Base-by-base conservation (phyloP, 2,888 invertebrate species). In the Leptopilina syphax region DNA sequence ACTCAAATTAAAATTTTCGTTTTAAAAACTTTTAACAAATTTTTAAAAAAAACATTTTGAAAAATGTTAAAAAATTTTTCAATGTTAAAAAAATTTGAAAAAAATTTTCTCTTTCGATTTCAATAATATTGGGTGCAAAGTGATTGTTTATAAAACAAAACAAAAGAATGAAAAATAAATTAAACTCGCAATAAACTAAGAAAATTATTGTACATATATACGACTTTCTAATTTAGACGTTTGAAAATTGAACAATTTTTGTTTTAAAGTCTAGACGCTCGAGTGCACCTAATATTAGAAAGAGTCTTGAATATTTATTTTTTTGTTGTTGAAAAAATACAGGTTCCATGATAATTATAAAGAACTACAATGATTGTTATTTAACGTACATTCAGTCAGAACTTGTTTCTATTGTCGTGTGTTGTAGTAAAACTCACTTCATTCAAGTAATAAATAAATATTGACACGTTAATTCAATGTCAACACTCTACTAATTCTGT, bases 401-500 rank as follows among this genome's bases (percentile, higher is more conserved):
- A 73, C 73, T 73, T 57, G 73, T 73, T 73, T 73, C 73, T 41
- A 73, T 73, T 73, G 57, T 73, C 6, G 44, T 44, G 44, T 44
- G 44, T 44, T 34, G 8, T 44, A 73, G 73, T 60, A 73, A 50
- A 73, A 54, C 6, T 54, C 13, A 34, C 73, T 41, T n/a, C n/a
- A 73, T 57, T 73, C 10, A n/a, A 27, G 57, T 27, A 60, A 73
- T 73, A 73, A 73, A 57, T 73, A 34, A 73, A 73, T 60, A 60
- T 57, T 73, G 54, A 73, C 73, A 54, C 34, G 27, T 7, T 73
- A 73, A 73, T 73, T 73, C 73, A 73, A 73, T 60, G 57, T 73
- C 73, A 73, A 70, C 70, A 70, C 70, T 13, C 50, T 34, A 73
- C 73, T 34, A 73, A 73, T 73, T 41, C 73, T 73, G 34, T 47